Evolutionary conservation across 2,888 invertebrate genomes (phyloP), one percentile per base, ranked within the genome.

Genomic region (Tanypteryx hageni): DNA sequence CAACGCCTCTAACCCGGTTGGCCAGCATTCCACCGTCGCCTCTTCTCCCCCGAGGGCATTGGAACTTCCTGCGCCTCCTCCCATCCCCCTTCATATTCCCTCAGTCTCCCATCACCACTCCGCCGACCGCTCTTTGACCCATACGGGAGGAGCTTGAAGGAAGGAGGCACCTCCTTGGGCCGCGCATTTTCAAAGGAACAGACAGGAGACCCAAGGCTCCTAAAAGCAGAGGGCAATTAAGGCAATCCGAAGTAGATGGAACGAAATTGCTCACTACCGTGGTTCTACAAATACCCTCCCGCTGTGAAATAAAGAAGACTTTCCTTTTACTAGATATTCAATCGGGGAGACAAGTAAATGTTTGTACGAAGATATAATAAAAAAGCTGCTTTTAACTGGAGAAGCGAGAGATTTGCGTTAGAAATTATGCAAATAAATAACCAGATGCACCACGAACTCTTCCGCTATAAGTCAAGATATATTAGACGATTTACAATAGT

Each of bases 1-100:
- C 76, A 76, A 76, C 76, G 76, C 76, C 76, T 76, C 76, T 76
- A 76, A 76, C 76, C 76, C 76, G 76, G 76, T 76, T 76, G 76
- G 76, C 76, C 76, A 76, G 76, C 76, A 76, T 76, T 76, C 76
- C 76, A 76, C 76, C 11, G 76, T 22, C 27, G 76, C 76, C 76
- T 76, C 76, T 76, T 76, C 76, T 76, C 27, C 22, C 76, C 76
- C 27, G 76, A 10, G 76, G 76, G 76, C 76, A 76, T 76, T 76
- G 76, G 76, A 22, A 76, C 76, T 76, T 76, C 76, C 76, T 76
- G 22, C 76, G 22, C 68, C 68, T 18, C 18, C 68, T 9, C 68
- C 68, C 11, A 9, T 64, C n/a, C 13, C 3, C 64, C 10, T 10
- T n/a, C 44, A 5, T 44, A 3, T 44, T 5, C 44, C 5, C 44